phyloP scores from a whole-genome alignment of 1,140 invertebrate genomes.

The Eriocheir sinensis region DNA sequence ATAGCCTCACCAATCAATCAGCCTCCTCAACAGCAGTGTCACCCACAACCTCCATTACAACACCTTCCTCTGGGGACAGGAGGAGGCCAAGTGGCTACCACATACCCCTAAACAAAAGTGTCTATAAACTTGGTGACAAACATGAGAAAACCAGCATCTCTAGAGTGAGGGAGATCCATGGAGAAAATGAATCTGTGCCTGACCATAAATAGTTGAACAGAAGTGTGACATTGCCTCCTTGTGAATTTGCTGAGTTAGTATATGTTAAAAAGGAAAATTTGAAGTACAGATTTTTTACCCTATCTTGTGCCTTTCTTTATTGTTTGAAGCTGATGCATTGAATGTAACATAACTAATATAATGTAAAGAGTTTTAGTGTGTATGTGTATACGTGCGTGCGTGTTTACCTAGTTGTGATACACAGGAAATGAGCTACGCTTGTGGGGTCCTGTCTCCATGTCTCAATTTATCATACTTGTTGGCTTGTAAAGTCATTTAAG shows the following conservation, averaged over 20 bases:
- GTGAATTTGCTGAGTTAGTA: not conserved
- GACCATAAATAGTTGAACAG: constrained; percentile 57
- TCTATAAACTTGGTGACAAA: constrained; percentile 50
- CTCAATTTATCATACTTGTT: too few relatives aligned
- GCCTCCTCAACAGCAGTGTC: not conserved
- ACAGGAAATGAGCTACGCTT: too few relatives aligned
- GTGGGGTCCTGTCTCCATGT: too few relatives aligned
- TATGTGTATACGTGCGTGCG: too few relatives aligned
- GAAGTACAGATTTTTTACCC: constrained; percentile 46
- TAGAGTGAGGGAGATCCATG: constrained; percentile 40
- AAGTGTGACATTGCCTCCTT: not conserved
- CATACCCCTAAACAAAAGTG: constrained; percentile 11
- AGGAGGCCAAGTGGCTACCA: constrained; percentile 54
- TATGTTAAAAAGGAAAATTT: not conserved
- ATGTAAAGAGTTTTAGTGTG: not conserved
- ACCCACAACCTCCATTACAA: not conserved
- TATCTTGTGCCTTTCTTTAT: constrained; percentile 70
- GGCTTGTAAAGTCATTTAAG: too few relatives aligned
- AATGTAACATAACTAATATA: constrained; percentile 35
- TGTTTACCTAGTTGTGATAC: too few relatives aligned
- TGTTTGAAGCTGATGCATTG: constrained; percentile 41
- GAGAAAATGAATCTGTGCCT: constrained; percentile 75
- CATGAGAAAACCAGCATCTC: constrained; percentile 15
- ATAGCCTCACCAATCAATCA: not conserved
- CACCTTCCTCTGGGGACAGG: constrained; percentile 28